phyloP scores from a whole-genome alignment of 1,140 invertebrate genomes.

The Heliconius eleuchia region DNA sequence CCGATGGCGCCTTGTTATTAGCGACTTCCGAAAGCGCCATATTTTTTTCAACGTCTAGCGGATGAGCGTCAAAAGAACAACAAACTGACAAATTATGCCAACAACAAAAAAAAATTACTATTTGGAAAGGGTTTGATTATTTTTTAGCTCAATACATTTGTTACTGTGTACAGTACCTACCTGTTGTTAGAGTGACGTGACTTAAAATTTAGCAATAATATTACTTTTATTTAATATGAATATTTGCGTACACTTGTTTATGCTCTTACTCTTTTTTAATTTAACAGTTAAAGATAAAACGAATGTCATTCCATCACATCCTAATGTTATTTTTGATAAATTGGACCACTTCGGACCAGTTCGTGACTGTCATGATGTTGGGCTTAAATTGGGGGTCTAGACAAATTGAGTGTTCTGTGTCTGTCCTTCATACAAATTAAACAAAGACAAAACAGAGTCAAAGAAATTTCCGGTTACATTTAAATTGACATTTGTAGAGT shows the following conservation, averaged over 20 bases:
- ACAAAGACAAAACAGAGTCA: conserved; percentile 52
- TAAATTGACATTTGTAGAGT: conserved; percentile 32
- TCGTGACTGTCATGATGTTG: conserved; percentile 72
- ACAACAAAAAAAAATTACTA: conserved; percentile 58
- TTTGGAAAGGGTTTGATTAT: conserved; percentile 35
- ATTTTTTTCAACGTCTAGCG: conserved; percentile 69
- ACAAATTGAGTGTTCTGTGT: conserved; percentile 2
- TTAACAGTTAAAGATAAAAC: conserved; percentile 29
- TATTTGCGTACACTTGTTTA: not conserved
- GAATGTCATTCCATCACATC: conserved; percentile 57
- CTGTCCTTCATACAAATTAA: not conserved
- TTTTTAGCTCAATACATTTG: not conserved
- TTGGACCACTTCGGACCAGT: conserved; percentile 36
- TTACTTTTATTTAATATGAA: not conserved
- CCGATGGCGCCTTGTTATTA: conserved; percentile 77
- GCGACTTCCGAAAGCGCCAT: conserved; percentile 68
- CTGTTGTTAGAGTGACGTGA: too few species aligned
- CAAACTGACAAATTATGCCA: conserved; percentile 75
- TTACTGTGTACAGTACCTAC: not conserved
- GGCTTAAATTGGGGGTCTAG: conserved; percentile 46
- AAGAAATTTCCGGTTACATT: conserved; percentile 63
- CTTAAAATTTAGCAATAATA: too few species aligned
- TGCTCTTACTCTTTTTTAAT: conserved; percentile 1
- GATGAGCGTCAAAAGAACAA: conserved; percentile 65
- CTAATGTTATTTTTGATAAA: conserved; percentile 10